Percentiles rank a stretch among this genome's conserved stretches.
Conservation (phyloP, 2,113 vertebrate genomes). For the Sylvietta virens region DNA sequence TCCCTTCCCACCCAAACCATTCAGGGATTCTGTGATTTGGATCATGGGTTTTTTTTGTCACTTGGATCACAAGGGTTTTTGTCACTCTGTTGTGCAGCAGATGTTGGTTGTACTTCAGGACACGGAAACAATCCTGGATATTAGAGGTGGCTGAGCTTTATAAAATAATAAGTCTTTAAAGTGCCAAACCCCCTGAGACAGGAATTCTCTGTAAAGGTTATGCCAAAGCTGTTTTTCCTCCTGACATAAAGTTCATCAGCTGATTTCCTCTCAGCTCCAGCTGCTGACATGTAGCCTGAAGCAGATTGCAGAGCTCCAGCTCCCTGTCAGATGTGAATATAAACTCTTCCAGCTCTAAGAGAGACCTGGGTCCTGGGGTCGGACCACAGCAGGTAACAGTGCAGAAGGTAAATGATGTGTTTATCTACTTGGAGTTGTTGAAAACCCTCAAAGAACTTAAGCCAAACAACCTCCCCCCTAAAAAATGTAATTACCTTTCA, state of each 20-base stretch:
- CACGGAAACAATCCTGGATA: rapidly evolving
- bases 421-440: not conserved
- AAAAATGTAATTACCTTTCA: not conserved
- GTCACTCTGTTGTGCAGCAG: not conserved
- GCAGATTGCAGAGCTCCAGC: not conserved
- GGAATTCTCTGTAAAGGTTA: not conserved
- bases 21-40: not conserved
- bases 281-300: not conserved
- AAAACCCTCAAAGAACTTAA: not conserved
- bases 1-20: not conserved
- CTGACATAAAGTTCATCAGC: not conserved
- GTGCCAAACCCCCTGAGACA: not conserved
- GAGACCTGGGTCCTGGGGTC: not conserved
- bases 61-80: not conserved
- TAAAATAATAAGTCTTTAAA: not conserved
- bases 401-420: not conserved
- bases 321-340: not conserved
- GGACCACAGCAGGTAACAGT: rapidly evolving
- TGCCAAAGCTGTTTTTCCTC: not conserved
- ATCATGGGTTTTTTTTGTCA: not conserved
- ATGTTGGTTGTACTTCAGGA: not conserved
- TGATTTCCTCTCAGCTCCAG: not conserved
- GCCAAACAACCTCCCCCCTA: not conserved
- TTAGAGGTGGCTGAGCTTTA: not conserved
- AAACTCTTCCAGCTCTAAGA: not conserved